Base-by-base conservation (phyloP, 2,888 invertebrate genomes). In the Callyntrura sp. region DNA sequence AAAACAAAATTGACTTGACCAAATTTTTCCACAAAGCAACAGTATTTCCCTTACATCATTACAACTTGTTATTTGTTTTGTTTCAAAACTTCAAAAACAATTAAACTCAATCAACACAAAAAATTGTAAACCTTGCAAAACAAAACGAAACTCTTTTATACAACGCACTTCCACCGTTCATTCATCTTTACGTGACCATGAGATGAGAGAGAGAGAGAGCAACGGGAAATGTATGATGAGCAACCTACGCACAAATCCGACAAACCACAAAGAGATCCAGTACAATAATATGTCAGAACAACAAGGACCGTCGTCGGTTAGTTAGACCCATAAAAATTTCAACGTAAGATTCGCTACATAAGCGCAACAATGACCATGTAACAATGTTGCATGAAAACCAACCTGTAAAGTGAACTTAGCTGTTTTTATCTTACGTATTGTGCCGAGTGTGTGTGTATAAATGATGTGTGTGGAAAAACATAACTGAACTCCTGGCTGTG, bases 161-260 rank as follows among this genome's bases (percentile, higher is more conserved):
- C 20, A n/a, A 25, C 76, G 25, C 70, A 73, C 70, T 73, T 20
- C 45, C 45, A 48, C 45, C 17, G 45, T 68, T 68, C 68, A 68
- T 35, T 45, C 43, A 48, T 51, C 51, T 51, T 76, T n/a, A 11
- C 48, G 23, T 23, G 1, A 6, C 17, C 45, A n/a, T n/a, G 3
- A 51, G 12, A 51, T 8, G 9, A 2, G 51, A 5, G 12, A 14
- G 51, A 14, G 9, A n/a, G n/a, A n/a, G 2, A 51, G 14, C 3
- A 14, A 51, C 51, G 51, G 14, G n/a, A 51, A 2, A 17, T n/a
- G 20, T 23, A 76, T 25, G 25, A 25, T 76, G 51, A 45, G 73
- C 73, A 76, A 17, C 20, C 76, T 51, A 76, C 76, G 76, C 76
- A 76, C 76, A 48, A 76, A 35, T 17, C 25, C 11, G 17, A 70